Conservation (phyloP, 2,797 vertebrate species). For the Varecia variegata region DNA sequence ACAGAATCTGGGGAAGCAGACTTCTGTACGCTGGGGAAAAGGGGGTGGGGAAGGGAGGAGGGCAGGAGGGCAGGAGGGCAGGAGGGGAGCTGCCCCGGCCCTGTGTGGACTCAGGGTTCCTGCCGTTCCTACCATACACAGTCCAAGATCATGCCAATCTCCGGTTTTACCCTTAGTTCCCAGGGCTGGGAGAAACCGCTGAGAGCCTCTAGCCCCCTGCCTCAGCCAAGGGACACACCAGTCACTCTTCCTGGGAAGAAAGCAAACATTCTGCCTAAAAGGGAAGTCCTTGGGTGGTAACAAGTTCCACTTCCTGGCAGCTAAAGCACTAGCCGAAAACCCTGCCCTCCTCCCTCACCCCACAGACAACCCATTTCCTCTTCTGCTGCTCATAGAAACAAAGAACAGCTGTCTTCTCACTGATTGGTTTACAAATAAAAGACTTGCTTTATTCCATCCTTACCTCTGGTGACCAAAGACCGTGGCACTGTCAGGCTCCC, state of each 20-base stretch:
- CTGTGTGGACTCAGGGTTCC: not conserved
- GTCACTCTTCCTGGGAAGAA: not conserved
- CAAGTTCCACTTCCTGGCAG: not conserved
- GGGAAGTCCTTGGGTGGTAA: not conserved
- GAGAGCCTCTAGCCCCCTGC: not conserved
- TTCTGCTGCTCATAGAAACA: not conserved
- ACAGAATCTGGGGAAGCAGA: not conserved
- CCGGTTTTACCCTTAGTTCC: not conserved
- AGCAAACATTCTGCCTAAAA: not conserved
- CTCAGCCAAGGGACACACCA: not conserved
- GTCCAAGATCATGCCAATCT: too few relatives aligned
- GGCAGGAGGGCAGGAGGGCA: not conserved
- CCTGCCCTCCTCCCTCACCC: too few relatives aligned
- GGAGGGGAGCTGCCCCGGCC: not conserved
- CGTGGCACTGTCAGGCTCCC: not conserved
- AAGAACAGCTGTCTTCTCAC: not conserved
- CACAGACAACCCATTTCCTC: not conserved
- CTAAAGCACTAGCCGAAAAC: not conserved
- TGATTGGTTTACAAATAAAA: not conserved
- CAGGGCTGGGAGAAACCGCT: not conserved
- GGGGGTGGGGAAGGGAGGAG: not conserved
- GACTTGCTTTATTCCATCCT: not conserved
- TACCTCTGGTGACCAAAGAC: not conserved
- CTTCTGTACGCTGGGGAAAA: not conserved
- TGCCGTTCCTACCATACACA: not conserved